Conservation (phyloP, 2,113 vertebrate species). For the Trichomycterus rosablanca region DNA sequence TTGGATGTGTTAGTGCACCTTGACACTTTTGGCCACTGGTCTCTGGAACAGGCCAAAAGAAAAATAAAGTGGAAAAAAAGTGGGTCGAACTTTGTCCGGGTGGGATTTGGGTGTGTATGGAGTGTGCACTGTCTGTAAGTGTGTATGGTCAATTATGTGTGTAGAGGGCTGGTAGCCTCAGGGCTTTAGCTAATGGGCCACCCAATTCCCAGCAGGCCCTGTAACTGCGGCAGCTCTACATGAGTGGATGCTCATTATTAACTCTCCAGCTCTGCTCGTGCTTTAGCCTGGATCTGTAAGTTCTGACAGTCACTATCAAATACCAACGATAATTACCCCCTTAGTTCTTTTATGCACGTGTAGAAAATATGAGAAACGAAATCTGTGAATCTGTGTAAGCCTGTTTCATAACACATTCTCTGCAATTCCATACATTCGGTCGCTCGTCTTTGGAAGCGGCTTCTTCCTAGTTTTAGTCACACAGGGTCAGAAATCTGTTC, state of each 20-base stretch:
- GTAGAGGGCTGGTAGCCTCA: conserved; percentile 51
- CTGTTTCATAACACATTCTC: too few relatives aligned
- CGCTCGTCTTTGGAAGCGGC: too few relatives aligned
- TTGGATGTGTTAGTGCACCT: too few relatives aligned
- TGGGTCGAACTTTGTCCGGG: background rate
- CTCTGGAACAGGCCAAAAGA: conserved; percentile 1
- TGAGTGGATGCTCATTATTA: conserved; percentile 64
- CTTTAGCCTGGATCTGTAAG: conserved; percentile 44
- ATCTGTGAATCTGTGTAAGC: conserved; percentile 2
- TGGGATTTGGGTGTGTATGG: conserved; percentile 1
- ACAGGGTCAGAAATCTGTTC: too few relatives aligned
- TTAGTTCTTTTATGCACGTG: background rate
- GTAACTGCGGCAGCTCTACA: conserved; percentile 59
- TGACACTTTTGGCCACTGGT: background rate
- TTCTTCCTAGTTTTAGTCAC: too few relatives aligned
- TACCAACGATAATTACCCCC: conserved; percentile 19
- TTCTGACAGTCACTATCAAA: conserved; percentile 25
- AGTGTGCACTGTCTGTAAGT: conserved; percentile 8
- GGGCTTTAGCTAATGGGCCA: conserved; percentile 69
- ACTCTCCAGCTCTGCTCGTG: conserved; percentile 48
- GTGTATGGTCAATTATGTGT: conserved; percentile 20
- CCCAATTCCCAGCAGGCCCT: conserved; percentile 62
- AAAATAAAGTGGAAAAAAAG: conserved; percentile 23
- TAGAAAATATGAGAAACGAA: background rate
- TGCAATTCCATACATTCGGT: too few relatives aligned